Conservation (phyloP, 2,797 vertebrate species). For the Trichosurus vulpecula region DNA sequence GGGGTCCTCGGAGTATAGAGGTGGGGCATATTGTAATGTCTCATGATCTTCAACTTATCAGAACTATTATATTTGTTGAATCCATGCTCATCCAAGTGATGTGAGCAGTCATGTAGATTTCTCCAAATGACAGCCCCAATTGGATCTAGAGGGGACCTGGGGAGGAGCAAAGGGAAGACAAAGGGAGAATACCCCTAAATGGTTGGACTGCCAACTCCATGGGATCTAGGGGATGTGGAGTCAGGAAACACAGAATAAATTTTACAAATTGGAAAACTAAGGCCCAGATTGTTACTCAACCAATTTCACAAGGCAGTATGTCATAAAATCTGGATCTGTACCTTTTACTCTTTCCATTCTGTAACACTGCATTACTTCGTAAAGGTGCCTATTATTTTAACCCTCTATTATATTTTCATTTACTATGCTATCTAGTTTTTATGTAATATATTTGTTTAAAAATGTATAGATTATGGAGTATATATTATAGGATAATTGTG, state of each 20-base stretch:
- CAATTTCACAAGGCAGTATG: neutral
- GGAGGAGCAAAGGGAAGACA: neutral
- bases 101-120: neutral
- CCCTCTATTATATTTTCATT: neutral
- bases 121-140: neutral
- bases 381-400: neutral
- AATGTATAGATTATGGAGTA: neutral
- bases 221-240: neutral
- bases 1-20: neutral
- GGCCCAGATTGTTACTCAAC: neutral
- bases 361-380: neutral
- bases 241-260: neutral
- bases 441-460: neutral
- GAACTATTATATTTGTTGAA: neutral
- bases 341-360: neutral
- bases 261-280: neutral
- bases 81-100: neutral
- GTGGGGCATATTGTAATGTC: neutral
- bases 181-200: neutral
- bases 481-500: conserved; percentile 12
- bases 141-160: neutral
- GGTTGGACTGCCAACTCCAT: neutral
- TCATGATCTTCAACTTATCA: too few relatives aligned
- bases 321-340: neutral
- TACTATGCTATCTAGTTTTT: neutral